A percentile compares a stretch with the other conserved stretches of the same genome.
These are phyloP conservation scores for Tribolium freemani DNA, from an alignment of 2,888 invertebrate species.

Conservation along the genomic window DNA sequence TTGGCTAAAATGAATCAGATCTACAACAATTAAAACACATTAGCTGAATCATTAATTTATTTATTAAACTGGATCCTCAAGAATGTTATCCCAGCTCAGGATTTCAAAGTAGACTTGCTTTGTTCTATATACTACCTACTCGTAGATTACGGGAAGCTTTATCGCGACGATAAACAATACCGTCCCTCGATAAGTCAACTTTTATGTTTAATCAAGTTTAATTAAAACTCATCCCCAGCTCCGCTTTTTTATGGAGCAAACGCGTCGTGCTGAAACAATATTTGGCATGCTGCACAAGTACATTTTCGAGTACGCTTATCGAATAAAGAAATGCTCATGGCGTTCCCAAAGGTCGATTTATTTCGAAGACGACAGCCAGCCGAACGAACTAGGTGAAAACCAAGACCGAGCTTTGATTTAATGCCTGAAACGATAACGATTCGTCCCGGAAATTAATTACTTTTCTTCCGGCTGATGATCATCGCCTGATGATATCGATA, in stretches of 20 bases:
- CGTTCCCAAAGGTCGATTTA: slow-evolving; percentile 52
- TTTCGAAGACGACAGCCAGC: slow-evolving; percentile 53
- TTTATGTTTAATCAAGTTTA: slow-evolving; percentile 25
- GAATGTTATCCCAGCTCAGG: too few species aligned
- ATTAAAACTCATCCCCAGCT: slow-evolving; percentile 6
- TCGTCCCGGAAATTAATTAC: slow-evolving; percentile 52
- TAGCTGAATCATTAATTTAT: slow-evolving; percentile 24
- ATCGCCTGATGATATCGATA: slow-evolving; percentile 30
- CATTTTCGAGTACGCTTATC: slow-evolving; percentile 44
- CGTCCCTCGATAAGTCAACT: slow-evolving; percentile 13
- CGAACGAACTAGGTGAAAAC: slow-evolving; percentile 54
- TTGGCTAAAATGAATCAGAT: too few species aligned
- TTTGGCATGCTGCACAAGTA: slow-evolving; percentile 50
- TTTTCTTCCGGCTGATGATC: slow-evolving; percentile 47
- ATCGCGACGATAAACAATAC: slow-evolving; percentile 5
- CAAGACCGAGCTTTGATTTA: slow-evolving; percentile 54
- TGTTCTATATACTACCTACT: too few species aligned
- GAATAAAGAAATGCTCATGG: slow-evolving; percentile 46
- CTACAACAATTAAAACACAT: not conserved
- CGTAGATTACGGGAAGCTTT: not conserved
- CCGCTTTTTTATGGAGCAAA: slow-evolving; percentile 1
- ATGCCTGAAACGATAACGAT: slow-evolving; percentile 48
- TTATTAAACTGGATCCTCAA: too few species aligned
- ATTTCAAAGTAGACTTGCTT: too few species aligned
- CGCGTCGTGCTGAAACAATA: slow-evolving; percentile 42